Conservation (phyloP, 2,113 vertebrate genomes). For the Prochilodus magdalenae region DNA sequence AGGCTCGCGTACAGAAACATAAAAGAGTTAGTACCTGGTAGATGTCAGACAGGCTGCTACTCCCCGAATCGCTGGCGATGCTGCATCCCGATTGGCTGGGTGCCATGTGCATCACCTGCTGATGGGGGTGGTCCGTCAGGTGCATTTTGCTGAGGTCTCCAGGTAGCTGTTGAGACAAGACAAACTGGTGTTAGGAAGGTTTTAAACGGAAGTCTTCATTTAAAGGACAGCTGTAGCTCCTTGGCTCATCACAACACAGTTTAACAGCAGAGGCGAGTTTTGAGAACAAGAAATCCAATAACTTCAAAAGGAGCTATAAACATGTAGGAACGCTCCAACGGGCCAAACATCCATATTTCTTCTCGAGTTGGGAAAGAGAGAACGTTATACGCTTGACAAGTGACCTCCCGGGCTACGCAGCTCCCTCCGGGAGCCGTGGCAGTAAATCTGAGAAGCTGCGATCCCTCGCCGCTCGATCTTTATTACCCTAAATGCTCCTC, state of each 20-base stretch:
- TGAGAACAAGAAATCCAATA: neutral
- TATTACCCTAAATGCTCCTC: slow-evolving; percentile 50
- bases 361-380: slow-evolving; percentile 45
- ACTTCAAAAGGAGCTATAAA: neutral
- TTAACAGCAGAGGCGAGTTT: neutral
- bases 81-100: slow-evolving; percentile 97
- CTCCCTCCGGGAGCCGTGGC: slow-evolving; percentile 36
- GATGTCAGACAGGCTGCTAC: slow-evolving; percentile 98
- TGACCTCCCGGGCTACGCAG: slow-evolving; percentile 60
- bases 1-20: too few species aligned
- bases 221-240: too few species aligned
- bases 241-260: too few species aligned
- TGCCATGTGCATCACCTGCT: slow-evolving; percentile 88
- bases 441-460: slow-evolving; percentile 65
- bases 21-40: slow-evolving; percentile 88
- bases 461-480: slow-evolving; percentile 55
- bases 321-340: neutral
- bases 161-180: slow-evolving; percentile 85
- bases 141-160: slow-evolving; percentile 98
- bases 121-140: slow-evolving; percentile 89
- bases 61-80: slow-evolving; percentile 96
- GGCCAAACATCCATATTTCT: slow-evolving; percentile 9
- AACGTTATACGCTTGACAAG: slow-evolving; percentile 62
- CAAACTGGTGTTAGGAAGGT: slow-evolving; percentile 23
- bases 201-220: too few species aligned